A percentile compares a stretch with the other conserved stretches of the same genome.
These are phyloP conservation scores for Donacobius atricapilla DNA, from an alignment of 2,113 vertebrate species.

Conservation along the genomic window DNA sequence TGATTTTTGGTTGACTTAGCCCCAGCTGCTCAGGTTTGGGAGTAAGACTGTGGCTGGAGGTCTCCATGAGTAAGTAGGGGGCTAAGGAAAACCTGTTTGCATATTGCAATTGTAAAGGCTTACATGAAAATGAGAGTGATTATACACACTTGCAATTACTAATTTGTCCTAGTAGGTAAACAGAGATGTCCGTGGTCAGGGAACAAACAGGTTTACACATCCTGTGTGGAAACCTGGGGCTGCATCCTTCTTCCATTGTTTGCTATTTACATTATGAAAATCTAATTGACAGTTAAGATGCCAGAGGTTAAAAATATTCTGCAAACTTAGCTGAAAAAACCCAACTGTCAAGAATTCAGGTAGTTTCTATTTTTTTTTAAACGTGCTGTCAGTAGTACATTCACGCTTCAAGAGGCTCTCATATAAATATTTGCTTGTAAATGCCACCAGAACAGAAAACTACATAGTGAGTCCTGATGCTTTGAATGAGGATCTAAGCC, in stretches of 20 bases:
- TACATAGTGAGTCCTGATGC: not conserved
- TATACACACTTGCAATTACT: not conserved
- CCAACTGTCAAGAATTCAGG: conserved; percentile 1
- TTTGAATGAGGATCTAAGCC: conserved; percentile 9
- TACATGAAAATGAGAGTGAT: not conserved
- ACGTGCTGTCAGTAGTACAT: conserved; percentile 7
- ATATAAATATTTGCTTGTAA: conserved; percentile 57
- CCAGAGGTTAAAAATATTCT: conserved; percentile 38
- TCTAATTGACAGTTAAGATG: conserved; percentile 3
- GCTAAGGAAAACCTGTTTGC: not conserved
- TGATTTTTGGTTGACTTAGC: not conserved
- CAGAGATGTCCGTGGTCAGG: not conserved
- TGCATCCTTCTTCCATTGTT: not conserved
- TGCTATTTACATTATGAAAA: conserved; percentile 31
- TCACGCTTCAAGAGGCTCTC: conserved; percentile 32
- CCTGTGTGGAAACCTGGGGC: not conserved
- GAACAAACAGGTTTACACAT: conserved; percentile 6
- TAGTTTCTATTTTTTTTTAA: not conserved
- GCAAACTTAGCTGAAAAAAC: not conserved
- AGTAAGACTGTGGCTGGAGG: not conserved
- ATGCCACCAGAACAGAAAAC: conserved; percentile 32
- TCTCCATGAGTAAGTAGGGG: not conserved
- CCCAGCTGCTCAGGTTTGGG: not conserved
- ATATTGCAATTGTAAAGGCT: not conserved
- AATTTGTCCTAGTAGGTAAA: conserved; percentile 10